phyloP scores from a whole-genome alignment of 2,888 invertebrate species.

The Exocentrus adspersus region DNA sequence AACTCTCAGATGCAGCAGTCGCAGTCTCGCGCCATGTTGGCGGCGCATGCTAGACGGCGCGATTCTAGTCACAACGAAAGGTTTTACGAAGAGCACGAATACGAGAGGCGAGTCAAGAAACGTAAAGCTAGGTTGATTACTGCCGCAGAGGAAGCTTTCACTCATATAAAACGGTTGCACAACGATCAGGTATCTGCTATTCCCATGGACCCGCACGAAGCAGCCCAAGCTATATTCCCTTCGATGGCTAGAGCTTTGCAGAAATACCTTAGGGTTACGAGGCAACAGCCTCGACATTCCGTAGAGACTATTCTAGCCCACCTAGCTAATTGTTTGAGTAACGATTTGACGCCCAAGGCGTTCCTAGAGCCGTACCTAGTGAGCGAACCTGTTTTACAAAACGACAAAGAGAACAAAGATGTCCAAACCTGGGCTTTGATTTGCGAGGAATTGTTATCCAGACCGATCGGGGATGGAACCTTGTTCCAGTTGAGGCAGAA shows the following conservation, averaged over 20 bases:
- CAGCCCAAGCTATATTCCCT: conserved; percentile 97
- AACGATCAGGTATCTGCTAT: conserved; percentile 79
- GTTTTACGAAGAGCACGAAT: conserved; percentile 98
- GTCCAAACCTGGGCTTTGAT: conserved; percentile 97
- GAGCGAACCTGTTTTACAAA: conserved; percentile 85
- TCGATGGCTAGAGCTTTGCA: conserved; percentile 95
- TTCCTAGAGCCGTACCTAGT: conserved; percentile 94
- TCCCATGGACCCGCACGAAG: conserved; percentile 93
- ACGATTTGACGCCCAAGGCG: conserved; percentile 93
- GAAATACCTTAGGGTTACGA: conserved; percentile 93
- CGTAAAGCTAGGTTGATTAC: conserved; percentile 88
- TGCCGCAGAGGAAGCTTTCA: conserved; percentile 97
- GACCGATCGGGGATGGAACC: conserved; percentile 84
- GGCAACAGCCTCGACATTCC: conserved; percentile 95
- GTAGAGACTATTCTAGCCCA: conserved; percentile 93
- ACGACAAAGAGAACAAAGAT: conserved; percentile 81
- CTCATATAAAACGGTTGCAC: conserved; percentile 89
- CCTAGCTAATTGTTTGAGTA: conserved; percentile 89
- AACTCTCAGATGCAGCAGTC: conserved; percentile 74
- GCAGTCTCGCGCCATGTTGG: conserved; percentile 75
- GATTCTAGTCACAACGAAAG: conserved; percentile 96
- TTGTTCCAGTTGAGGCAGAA: conserved; percentile 93
- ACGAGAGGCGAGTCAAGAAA: conserved; percentile 91
- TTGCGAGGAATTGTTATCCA: conserved; percentile 89
- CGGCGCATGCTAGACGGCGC: conserved; percentile 84